Conservation (phyloP, 2,888 invertebrate genomes). For the Clusia tigrina region DNA sequence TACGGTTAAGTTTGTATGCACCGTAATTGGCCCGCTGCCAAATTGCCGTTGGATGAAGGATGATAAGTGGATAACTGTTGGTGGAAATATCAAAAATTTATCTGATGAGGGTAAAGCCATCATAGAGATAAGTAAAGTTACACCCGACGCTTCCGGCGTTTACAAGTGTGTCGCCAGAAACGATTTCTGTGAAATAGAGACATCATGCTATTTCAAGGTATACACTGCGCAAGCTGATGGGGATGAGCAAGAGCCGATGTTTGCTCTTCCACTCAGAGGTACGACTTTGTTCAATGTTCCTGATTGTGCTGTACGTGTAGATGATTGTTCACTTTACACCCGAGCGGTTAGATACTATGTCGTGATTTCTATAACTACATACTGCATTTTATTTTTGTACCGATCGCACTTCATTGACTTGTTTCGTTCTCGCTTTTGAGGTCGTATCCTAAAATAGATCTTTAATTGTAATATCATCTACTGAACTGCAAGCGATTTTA, state of each 20-base stretch:
- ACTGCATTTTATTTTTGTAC: slow-evolving; percentile 32
- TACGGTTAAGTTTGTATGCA: slow-evolving; percentile 79
- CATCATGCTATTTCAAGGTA: slow-evolving; percentile 73
- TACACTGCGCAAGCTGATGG: slow-evolving; percentile 60
- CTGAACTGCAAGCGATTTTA: slow-evolving; percentile 35
- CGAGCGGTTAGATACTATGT: too few relatives aligned
- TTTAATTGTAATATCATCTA: slow-evolving; percentile 28
- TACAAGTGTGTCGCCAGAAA: slow-evolving; percentile 84
- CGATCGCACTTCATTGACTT: slow-evolving; percentile 19
- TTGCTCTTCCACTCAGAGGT: slow-evolving; percentile 72
- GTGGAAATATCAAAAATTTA: slow-evolving; percentile 69
- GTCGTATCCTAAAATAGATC: slow-evolving; percentile 53
- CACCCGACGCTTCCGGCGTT: slow-evolving; percentile 77
- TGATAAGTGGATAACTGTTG: slow-evolving; percentile 69
- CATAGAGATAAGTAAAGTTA: slow-evolving; percentile 75
- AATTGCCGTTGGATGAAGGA: slow-evolving; percentile 80
- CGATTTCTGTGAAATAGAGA: slow-evolving; percentile 74
- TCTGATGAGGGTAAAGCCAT: slow-evolving; percentile 76
- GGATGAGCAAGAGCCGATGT: slow-evolving; percentile 62
- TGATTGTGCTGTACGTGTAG: slow-evolving; percentile 16
- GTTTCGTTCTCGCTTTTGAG: slow-evolving; percentile 43
- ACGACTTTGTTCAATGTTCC: slow-evolving; percentile 41
- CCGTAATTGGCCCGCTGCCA: slow-evolving; percentile 77
- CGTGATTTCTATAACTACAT: slow-evolving; percentile 21
- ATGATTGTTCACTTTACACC: slow-evolving; percentile 1